Evolutionary conservation across 1,140 invertebrate species (phyloP).

Genomic region (Sitobion miscanthi): DNA sequence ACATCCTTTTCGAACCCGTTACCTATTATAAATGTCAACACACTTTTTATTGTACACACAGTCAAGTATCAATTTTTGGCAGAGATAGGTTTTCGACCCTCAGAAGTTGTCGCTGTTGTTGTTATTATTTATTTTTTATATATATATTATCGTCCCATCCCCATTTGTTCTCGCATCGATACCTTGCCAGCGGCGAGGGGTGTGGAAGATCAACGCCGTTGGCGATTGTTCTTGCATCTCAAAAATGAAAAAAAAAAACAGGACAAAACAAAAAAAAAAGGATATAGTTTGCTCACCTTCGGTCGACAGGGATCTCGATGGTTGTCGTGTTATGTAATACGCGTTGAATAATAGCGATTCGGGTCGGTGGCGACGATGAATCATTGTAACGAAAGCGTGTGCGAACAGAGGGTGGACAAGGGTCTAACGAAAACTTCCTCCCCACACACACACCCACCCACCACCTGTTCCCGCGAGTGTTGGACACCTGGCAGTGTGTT

Average conservation of each 20-base stretch:
- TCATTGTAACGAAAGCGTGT: slow-evolving; percentile 23
- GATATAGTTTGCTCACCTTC: background rate
- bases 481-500: background rate
- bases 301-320: background rate
- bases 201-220: background rate
- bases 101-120: background rate
- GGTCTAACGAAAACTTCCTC: background rate
- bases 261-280: background rate
- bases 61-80: slow-evolving; percentile 23
- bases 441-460: background rate
- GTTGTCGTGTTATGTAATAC: background rate
- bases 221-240: background rate
- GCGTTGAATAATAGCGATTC: background rate
- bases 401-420: background rate
- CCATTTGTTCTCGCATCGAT: background rate
- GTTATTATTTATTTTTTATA: background rate
- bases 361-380: slow-evolving; percentile 6
- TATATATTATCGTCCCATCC: background rate
- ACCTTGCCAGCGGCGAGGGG: background rate
- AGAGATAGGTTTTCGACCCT: background rate
- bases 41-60: background rate
- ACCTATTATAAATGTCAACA: slow-evolving; percentile 19
- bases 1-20: background rate
- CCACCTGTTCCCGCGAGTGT: background rate
- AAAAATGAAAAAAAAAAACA: slow-evolving; percentile 10